A percentile compares a stretch with the other conserved stretches of the same genome.
Conservation (phyloP, 53 echinoderm and acorn worm species). For the Stichopus horrens region DNA sequence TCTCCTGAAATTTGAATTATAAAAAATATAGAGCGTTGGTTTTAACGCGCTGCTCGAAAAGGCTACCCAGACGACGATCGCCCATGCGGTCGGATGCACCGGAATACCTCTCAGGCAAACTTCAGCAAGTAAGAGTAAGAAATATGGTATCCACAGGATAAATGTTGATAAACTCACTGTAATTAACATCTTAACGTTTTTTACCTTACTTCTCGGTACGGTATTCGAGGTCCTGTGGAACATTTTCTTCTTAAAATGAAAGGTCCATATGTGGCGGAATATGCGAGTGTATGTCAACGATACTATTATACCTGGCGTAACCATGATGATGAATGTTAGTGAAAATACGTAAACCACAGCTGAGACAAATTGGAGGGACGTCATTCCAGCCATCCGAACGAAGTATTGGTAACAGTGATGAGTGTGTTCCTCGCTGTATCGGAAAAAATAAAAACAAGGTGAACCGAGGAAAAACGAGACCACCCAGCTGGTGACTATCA, state of each 20-base stretch:
- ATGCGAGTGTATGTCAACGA: slow-evolving; percentile 68
- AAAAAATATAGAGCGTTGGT: slow-evolving; percentile 83
- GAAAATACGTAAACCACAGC: slow-evolving; percentile 68
- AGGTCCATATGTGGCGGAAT: slow-evolving; percentile 89
- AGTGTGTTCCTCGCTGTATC: slow-evolving; percentile 17
- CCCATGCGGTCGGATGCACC: slow-evolving; percentile 30
- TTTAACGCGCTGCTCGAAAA: slow-evolving; percentile 88
- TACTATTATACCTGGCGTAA: slow-evolving; percentile 67
- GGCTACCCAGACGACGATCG: slow-evolving; percentile 70
- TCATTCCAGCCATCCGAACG: neutral
- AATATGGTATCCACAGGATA: slow-evolving; percentile 88
- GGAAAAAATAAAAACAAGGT: slow-evolving; percentile 88
- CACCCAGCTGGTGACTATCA: slow-evolving; percentile 81
- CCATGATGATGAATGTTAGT: slow-evolving; percentile 60
- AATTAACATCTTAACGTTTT: slow-evolving; percentile 95
- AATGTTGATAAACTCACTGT: slow-evolving; percentile 83
- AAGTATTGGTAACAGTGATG: neutral
- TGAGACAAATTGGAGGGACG: neutral
- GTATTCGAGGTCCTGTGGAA: slow-evolving; percentile 89
- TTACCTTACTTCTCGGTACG: slow-evolving; percentile 94
- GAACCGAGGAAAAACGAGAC: slow-evolving; percentile 65
- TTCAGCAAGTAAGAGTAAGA: slow-evolving; percentile 60
- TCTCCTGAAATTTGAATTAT: slow-evolving; percentile 94
- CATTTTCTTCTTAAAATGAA: slow-evolving; percentile 64
- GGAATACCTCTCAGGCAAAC: neutral